Base-by-base conservation (phyloP, 2,888 invertebrate species). In the Hirtodrosophila cameraria region DNA sequence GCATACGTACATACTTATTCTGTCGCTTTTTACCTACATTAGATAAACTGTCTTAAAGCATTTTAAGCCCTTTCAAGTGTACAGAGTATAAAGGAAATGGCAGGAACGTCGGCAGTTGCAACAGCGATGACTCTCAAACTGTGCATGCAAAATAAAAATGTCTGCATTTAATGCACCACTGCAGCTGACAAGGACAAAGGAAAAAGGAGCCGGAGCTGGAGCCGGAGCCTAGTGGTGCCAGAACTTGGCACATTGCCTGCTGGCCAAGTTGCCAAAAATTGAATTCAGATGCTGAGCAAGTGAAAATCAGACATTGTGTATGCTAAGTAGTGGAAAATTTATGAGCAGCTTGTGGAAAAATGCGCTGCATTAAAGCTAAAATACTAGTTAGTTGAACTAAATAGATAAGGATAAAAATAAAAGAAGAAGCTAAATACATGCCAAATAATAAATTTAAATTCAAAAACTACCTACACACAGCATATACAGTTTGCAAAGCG, bases 241-340 rank as follows among this genome's bases (percentile, higher is more conserved):
- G 31, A 43, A 9, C 43, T 74, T 83, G 82, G 82, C 83, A 78
- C 54, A 33, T 42, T 74, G 83, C 82, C 82, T 57, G 49, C 42
- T 66, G 79, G 73, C 69, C 75, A 36, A 54, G 42, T 42, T 59
- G 76, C 74, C 67, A 70, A 60, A 72, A 75, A 78, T 54, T 64
- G 65, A 70, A 75, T 64, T 66, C 52, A 62, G 45, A 53, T 73
- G 62, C 61, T 5, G 12, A 42, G 55, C 15, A 28, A 49, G 31
- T 48, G 31, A 25, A 61, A 38, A 57, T 49, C 36, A 52, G 36
- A 58, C 55, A 70, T 58, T 67, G 58, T 76, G 41, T 62, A 72
- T 79, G 71, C 80, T 74, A 76, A 83, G 76, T 74, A 83, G 54
- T 48, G 54, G 49, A 42, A 49, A 80, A 83, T 80, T 79, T 79